phyloP scores from a whole-genome alignment of 2,113 vertebrate genomes.

The Equus quagga region DNA sequence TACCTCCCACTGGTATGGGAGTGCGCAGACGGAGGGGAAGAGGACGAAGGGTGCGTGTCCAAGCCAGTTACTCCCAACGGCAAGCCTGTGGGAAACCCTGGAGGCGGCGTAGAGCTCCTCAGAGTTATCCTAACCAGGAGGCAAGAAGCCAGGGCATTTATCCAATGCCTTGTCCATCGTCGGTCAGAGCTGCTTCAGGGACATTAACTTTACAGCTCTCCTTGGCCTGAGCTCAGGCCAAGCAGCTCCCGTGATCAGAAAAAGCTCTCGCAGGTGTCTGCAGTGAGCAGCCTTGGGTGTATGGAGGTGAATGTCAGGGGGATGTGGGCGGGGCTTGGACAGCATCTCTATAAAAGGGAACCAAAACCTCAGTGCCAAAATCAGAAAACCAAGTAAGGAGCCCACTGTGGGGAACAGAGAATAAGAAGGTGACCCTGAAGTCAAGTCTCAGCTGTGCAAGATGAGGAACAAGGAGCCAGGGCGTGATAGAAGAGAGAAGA shows the following conservation, averaged over 20 bases:
- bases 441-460: background rate
- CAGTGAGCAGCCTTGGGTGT: background rate
- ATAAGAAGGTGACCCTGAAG: background rate
- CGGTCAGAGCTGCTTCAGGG: background rate
- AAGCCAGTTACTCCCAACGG: background rate
- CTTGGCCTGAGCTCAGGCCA: background rate
- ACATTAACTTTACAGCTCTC: background rate
- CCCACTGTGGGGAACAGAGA: background rate
- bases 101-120: background rate
- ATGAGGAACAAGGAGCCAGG: background rate
- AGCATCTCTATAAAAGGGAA: background rate
- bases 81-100: background rate
- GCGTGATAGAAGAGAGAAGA: background rate
- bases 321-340: too few relatives aligned
- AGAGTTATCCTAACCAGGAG: background rate
- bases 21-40: background rate
- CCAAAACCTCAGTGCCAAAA: background rate
- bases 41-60: background rate
- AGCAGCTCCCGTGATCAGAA: background rate
- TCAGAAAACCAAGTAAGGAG: background rate
- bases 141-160: background rate
- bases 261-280: background rate
- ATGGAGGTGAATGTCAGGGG: background rate
- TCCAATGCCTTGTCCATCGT: accelerated
- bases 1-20: too few relatives aligned